A percentile compares a stretch with the other conserved stretches of the same genome.
Conservation (phyloP, 1,140 invertebrate species). For the Brachionus calyciflorus region DNA sequence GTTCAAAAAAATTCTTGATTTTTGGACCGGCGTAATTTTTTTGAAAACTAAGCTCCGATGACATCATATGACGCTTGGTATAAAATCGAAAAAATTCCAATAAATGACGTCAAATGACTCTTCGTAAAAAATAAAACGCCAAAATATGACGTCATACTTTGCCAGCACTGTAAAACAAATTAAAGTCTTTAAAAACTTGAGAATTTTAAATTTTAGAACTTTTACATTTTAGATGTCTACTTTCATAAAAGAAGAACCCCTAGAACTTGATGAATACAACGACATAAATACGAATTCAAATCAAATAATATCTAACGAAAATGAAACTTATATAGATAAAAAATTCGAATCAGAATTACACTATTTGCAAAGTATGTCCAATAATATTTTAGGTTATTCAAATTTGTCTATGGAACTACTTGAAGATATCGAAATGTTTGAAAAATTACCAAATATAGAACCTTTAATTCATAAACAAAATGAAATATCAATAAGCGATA, state of each 20-base stretch:
- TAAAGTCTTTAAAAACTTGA: too few species aligned
- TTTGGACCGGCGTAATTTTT: too few species aligned
- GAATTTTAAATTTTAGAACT: too few species aligned
- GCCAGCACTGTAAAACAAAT: too few species aligned
- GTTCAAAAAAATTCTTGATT: too few species aligned
- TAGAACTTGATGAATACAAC: not conserved
- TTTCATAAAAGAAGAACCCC: slow-evolving; percentile 3
- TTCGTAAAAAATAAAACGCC: too few species aligned
- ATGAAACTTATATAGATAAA: not conserved
- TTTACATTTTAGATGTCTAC: not conserved
- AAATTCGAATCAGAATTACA: slow-evolving; percentile 16
- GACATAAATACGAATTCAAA: not conserved
- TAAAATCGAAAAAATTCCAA: too few species aligned
- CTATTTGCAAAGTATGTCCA: not conserved
- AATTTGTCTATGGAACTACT: not conserved
- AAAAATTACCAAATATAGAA: not conserved
- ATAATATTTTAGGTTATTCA: not conserved
- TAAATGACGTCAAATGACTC: too few species aligned
- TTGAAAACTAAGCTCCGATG: too few species aligned
- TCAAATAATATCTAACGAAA: too few species aligned
- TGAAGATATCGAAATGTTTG: not conserved
- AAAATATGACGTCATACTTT: too few species aligned
- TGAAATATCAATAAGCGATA: not conserved
- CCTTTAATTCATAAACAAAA: not conserved
- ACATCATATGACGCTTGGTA: too few species aligned